Conservation (phyloP, 2,113 vertebrate genomes). For the Chamaetylas fuelleborni region DNA sequence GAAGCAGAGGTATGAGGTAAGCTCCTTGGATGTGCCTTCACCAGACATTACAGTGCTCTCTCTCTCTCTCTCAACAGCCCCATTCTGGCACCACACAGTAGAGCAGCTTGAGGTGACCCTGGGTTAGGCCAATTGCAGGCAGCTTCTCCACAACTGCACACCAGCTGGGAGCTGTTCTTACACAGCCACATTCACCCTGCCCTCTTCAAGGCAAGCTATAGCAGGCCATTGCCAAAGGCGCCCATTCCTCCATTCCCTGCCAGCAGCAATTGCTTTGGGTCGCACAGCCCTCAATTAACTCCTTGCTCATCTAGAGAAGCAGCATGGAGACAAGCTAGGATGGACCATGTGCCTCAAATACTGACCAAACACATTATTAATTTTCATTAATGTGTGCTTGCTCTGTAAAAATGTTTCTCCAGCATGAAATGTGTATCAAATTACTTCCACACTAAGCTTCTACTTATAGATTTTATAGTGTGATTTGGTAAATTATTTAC, state of each 20-base stretch:
- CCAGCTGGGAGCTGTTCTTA: not conserved
- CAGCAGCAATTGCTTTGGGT: not conserved
- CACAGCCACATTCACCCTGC: rapidly evolving
- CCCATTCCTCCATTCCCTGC: not conserved
- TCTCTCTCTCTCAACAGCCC: not conserved
- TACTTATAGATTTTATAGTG: not conserved
- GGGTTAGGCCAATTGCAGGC: not conserved
- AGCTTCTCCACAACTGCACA: not conserved
- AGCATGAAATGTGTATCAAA: not conserved
- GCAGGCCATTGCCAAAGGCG: not conserved
- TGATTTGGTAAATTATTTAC: not conserved
- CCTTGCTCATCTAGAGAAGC: not conserved
- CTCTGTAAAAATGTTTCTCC: not conserved
- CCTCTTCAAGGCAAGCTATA: not conserved
- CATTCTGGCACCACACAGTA: not conserved
- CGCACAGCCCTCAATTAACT: not conserved
- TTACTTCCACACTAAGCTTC: not conserved
- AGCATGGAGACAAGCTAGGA: not conserved
- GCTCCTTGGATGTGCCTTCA: not conserved
- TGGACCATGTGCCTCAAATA: rapidly evolving
- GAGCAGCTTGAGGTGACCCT: not conserved
- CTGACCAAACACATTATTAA: not conserved
- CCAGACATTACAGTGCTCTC: rapidly evolving
- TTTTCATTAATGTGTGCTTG: not conserved
- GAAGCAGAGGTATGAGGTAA: not conserved